phyloP scores from a whole-genome alignment of 2,113 vertebrate species.

The Eubucco bourcierii region DNA sequence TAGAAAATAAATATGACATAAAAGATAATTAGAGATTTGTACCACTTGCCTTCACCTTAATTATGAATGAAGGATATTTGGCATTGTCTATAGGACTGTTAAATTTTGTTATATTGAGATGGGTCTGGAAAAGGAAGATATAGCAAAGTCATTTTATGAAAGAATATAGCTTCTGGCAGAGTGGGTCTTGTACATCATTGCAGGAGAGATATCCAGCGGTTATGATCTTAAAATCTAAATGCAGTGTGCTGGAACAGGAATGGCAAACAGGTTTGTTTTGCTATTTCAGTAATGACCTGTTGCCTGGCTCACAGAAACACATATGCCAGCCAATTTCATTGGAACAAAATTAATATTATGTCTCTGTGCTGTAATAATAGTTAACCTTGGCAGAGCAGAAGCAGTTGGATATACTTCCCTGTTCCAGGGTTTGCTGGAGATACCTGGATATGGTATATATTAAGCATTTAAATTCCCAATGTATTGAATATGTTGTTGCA shows the following conservation, averaged over 20 bases:
- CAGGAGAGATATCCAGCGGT: constrained; percentile 54
- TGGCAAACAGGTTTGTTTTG: constrained; percentile 54
- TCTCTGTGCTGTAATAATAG: constrained; percentile 68
- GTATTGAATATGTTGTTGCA: not conserved
- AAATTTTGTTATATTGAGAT: constrained; percentile 57
- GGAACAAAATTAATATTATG: constrained; percentile 70
- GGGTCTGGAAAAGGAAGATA: constrained; percentile 54
- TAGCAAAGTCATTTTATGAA: constrained; percentile 39
- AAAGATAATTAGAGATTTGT: constrained; percentile 71
- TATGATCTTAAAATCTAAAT: constrained; percentile 65
- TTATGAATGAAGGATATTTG: constrained; percentile 68
- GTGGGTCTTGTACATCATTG: constrained; percentile 29
- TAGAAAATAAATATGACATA: constrained; percentile 73
- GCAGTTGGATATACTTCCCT: constrained; percentile 35
- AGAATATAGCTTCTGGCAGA: constrained; percentile 59
- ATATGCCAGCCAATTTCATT: constrained; percentile 72
- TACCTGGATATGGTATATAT: not conserved
- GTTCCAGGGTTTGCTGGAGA: constrained; percentile 28
- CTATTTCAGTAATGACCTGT: constrained; percentile 69
- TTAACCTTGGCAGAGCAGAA: constrained; percentile 64
- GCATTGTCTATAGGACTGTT: constrained; percentile 48
- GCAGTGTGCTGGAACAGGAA: constrained; percentile 46
- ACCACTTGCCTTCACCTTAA: constrained; percentile 69
- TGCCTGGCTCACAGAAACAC: constrained; percentile 64
- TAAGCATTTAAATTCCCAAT: not conserved